These are phyloP conservation scores for Pampusana beccarii DNA, from an alignment of 2,113 vertebrate species.

Conservation along the genomic window DNA sequence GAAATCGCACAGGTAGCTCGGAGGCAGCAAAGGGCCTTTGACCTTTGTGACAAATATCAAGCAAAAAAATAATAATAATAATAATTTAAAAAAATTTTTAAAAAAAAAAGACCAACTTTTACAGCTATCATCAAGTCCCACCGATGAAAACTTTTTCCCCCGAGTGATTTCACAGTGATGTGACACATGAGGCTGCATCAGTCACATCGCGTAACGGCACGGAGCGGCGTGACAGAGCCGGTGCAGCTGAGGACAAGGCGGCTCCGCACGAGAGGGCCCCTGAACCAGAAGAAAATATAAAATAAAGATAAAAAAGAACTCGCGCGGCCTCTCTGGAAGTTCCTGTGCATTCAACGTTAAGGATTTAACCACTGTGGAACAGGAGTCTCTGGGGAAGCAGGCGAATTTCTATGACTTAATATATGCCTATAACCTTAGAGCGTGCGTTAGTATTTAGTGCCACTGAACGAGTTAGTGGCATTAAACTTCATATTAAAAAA, in stretches of 20 bases:
- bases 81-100: too few species aligned
- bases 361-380: neutral
- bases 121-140: slow-evolving; percentile 14
- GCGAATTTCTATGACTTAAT: neutral
- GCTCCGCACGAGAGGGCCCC: neutral
- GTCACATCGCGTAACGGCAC: slow-evolving; percentile 66
- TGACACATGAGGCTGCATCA: slow-evolving; percentile 68
- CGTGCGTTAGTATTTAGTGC: neutral
- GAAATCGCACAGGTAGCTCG: neutral
- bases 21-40: neutral
- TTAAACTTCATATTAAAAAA: neutral
- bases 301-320: neutral
- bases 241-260: slow-evolving; percentile 66
- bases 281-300: neutral
- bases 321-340: neutral
- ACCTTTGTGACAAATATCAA: neutral
- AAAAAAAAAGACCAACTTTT: neutral
- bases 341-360: neutral
- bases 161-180: slow-evolving; percentile 49
- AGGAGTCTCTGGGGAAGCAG: neutral
- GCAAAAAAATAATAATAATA: too few species aligned
- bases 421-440: neutral
- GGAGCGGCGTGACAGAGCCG: slow-evolving; percentile 63
- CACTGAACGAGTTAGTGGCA: neutral
- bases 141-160: neutral